A percentile compares a stretch with the other conserved stretches of the same genome.
These are phyloP conservation scores for Cyphomyrus plagiostoma DNA, from an alignment of 2,113 vertebrate species.

Conservation along the genomic window DNA sequence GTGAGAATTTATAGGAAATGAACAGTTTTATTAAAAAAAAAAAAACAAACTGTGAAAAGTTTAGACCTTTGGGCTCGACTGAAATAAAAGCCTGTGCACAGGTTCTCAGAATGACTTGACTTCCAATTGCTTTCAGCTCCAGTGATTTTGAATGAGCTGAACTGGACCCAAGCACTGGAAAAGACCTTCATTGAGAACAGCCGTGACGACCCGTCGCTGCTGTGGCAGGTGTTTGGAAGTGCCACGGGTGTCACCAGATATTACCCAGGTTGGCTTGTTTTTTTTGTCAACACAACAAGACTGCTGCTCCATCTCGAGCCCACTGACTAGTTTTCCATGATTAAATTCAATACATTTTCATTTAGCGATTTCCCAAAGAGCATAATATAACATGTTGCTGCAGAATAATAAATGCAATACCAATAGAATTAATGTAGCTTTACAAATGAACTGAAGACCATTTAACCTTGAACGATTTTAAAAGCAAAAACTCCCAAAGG, in stretches of 20 bases:
- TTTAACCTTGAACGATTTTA: neutral
- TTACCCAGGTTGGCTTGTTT: slow-evolving; percentile 74
- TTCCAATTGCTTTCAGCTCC: slow-evolving; percentile 64
- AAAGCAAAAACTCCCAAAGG: neutral
- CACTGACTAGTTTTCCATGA: neutral
- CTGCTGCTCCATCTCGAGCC: neutral
- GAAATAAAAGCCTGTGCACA: neutral
- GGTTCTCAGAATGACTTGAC: neutral
- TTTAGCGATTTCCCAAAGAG: neutral
- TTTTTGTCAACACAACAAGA: neutral
- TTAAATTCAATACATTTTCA: neutral
- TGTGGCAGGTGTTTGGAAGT: slow-evolving; percentile 97
- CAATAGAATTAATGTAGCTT: neutral
- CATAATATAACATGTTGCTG: neutral
- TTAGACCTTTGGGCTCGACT: neutral
- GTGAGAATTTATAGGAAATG: neutral
- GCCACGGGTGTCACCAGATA: slow-evolving; percentile 94
- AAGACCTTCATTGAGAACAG: slow-evolving; percentile 87
- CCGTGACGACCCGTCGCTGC: slow-evolving; percentile 82
- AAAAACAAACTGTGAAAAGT: neutral
- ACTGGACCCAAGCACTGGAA: slow-evolving; percentile 93
- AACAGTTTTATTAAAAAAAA: neutral
- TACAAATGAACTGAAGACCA: neutral
- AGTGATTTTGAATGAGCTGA: slow-evolving; percentile 89
- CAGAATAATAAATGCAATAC: neutral